These are phyloP conservation scores for Cirrhinus molitorella DNA, from an alignment of 2,797 vertebrate species.

Conservation along the genomic window DNA sequence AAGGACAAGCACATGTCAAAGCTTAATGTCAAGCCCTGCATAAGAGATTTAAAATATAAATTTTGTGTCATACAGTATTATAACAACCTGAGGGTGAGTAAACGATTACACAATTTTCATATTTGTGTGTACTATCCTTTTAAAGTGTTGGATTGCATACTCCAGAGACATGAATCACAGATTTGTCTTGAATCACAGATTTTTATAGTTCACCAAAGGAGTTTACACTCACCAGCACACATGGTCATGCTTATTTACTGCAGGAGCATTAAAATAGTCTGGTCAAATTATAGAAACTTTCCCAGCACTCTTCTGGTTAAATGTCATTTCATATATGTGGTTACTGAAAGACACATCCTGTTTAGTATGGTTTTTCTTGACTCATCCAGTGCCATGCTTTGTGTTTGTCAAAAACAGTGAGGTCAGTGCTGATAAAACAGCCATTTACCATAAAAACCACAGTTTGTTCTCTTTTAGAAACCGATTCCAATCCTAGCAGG, in stretches of 20 bases:
- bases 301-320: slow-evolving; percentile 34
- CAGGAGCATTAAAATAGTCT: slow-evolving; percentile 25
- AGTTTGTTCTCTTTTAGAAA: slow-evolving; percentile 37
- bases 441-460: slow-evolving; percentile 46
- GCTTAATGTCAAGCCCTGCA: no score
- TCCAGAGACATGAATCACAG: background rate
- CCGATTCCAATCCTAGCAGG: slow-evolving; percentile 23
- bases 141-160: background rate
- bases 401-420: slow-evolving; percentile 45
- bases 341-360: slow-evolving; percentile 30
- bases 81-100: background rate
- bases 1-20: no score
- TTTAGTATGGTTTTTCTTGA: slow-evolving; percentile 21
- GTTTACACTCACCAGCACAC: slow-evolving; percentile 8
- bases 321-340: slow-evolving; percentile 17
- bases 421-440: slow-evolving; percentile 47
- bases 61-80: background rate
- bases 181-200: background rate
- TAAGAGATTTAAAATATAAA: no score
- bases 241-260: slow-evolving; percentile 17
- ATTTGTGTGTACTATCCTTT: background rate
- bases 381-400: slow-evolving; percentile 38
- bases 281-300: slow-evolving; percentile 37
- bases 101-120: background rate
- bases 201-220: slow-evolving; percentile 24